phyloP scores from a whole-genome alignment of 2,888 invertebrate species.

The Tetranychus truncatus region DNA sequence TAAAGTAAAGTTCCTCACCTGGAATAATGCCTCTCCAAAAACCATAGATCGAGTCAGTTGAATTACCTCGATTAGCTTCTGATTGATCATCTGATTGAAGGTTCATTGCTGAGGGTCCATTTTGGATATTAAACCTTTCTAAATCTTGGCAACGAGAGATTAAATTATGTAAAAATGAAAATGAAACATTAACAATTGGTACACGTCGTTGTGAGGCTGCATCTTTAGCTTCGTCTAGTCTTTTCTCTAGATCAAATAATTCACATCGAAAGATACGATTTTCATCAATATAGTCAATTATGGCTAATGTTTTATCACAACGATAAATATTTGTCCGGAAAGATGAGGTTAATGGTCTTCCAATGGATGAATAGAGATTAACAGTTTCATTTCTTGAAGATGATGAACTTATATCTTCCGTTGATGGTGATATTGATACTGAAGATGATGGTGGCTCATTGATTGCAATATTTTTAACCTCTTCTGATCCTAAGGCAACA shows the following conservation, averaged over 20 bases:
- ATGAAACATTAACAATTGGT: neutral
- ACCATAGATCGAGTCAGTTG: neutral
- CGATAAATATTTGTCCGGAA: neutral
- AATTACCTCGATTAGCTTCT: neutral
- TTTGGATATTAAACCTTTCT: neutral
- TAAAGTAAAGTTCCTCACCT: neutral
- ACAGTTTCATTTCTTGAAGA: neutral
- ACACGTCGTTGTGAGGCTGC: neutral
- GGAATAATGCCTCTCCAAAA: neutral
- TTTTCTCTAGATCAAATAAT: slow-evolving; percentile 9
- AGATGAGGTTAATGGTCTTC: neutral
- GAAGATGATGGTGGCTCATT: neutral
- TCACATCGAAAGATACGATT: slow-evolving; percentile 1
- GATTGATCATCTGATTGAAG: neutral
- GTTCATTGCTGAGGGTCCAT: neutral
- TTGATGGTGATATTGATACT: neutral
- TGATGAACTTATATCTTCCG: neutral
- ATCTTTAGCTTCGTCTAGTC: neutral
- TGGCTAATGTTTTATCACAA: slow-evolving; percentile 9
- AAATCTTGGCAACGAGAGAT: neutral
- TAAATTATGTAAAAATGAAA: neutral
- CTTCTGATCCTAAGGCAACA: neutral
- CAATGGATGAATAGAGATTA: neutral
- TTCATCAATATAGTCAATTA: neutral
- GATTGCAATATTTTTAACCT: neutral